Evolutionary conservation across 2,113 vertebrate species (phyloP).

Genomic region (Campylomormyrus tamandua): DNA sequence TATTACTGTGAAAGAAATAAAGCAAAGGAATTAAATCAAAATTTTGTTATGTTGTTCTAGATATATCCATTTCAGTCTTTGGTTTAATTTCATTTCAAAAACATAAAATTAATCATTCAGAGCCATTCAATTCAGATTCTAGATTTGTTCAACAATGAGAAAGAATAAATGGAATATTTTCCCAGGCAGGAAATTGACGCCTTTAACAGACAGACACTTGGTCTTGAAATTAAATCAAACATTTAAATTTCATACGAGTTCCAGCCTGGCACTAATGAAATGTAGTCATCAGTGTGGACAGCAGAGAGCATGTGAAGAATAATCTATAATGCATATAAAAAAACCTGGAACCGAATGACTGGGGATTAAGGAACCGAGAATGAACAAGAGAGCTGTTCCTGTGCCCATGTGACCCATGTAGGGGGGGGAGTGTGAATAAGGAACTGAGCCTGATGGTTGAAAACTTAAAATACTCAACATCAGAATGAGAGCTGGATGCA

Average conservation of each 20-base stretch:
- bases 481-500: not conserved
- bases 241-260: not conserved
- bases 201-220: not conserved
- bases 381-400: conserved; percentile 29
- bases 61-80: not conserved
- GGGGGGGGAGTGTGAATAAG: not conserved
- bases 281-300: conserved; percentile 44
- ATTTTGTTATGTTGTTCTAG: not conserved
- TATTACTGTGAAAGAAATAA: not conserved
- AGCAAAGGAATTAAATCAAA: not conserved
- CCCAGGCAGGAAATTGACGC: not conserved
- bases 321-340: conserved; percentile 54
- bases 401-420: conserved; percentile 38
- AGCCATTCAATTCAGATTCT: not conserved
- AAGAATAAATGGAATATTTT: not conserved
- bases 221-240: not conserved
- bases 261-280: conserved; percentile 33
- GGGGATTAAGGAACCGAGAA: not conserved
- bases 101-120: not conserved
- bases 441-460: not conserved
- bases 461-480: not conserved
- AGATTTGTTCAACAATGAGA: not conserved
- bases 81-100: not conserved
- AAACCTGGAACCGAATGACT: conserved; percentile 41
- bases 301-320: not conserved